Base-by-base conservation (phyloP, 1,140 invertebrate genomes). In the Papilio aristodemus region DNA sequence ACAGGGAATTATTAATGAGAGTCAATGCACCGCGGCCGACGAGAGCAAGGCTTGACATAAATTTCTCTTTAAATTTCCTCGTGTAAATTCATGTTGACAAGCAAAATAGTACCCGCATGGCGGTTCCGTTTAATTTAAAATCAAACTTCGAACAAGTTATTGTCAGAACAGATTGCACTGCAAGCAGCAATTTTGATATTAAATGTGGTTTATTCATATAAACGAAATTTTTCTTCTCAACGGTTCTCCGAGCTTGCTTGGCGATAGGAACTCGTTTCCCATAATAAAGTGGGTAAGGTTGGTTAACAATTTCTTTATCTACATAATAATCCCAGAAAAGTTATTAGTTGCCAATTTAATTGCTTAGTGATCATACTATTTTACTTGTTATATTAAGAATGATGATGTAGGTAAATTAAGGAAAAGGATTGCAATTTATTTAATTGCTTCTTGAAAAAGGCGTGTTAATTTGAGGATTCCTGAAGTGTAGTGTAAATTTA, bases 1-100 rank as follows among this genome's bases (percentile, higher is more conserved):
- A 73, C 62, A 27, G 66, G 64, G 74, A 73, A 78, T 77, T 77
- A 81, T 81, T 81, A 81, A 81, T 77, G 77, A 67, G 72, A 79
- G 75, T 80, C 78, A 75, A 79, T 78, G 76, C 76, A 80, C 76
- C 74, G 72, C 62, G 66, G 72, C 74, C 71, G 75, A 70, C 70
- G 37, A 67, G 71, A 69, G 75, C 60, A 74, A 50, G 67, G 76
- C 78, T 78, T 80, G 78, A 80, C 78, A 80, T 69, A 71, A 76
- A 78, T 80, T 37, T 76, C 72, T 67, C 74, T 71, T 78, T 76
- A 72, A 76, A 71, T 71, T 60, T 60, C 67, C 50, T 68, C 70
- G 70, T 63, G 71, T 70, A 70, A 70, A 78, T 77, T 71, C 70
- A 80, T 75, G 77, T 74, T 72, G 73, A 74, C 76, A 76, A 73